Evolutionary conservation across 1,140 invertebrate species (phyloP).

Genomic region (Babylonia areolata): DNA sequence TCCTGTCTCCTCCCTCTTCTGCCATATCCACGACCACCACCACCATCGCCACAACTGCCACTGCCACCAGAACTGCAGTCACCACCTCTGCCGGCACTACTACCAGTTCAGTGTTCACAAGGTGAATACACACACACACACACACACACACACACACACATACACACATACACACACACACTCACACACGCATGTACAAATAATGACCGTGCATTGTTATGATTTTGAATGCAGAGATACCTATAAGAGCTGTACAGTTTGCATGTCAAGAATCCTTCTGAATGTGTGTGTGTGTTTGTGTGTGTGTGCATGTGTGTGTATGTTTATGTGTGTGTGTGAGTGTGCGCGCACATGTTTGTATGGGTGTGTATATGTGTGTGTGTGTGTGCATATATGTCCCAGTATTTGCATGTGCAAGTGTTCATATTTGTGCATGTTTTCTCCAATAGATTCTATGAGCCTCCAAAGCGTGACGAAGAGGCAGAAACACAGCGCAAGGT

Average conservation of each 20-base stretch:
- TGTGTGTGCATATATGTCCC: neutral
- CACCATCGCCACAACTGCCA: slow-evolving; percentile 41
- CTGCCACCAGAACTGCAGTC: no score
- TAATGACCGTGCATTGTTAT: no score
- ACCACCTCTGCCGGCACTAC: slow-evolving; percentile 53
- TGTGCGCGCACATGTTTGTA: neutral
- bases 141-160: no score
- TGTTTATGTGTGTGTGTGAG: neutral
- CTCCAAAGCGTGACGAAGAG: slow-evolving; percentile 81
- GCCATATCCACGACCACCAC: slow-evolving; percentile 46
- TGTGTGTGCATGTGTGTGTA: neutral
- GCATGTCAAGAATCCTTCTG: slow-evolving; percentile 23
- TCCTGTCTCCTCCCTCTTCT: no score
- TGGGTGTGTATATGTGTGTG: neutral
- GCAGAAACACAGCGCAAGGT: slow-evolving; percentile 97
- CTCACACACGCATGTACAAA: no score
- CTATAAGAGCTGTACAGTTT: no score
- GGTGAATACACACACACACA: no score
- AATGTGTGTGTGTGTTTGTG: neutral
- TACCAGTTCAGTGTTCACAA: slow-evolving; percentile 58
- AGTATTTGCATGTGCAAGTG: no score
- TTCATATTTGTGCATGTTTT: no score
- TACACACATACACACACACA: no score
- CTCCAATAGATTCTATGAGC: slow-evolving; percentile 62
- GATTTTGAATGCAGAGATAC: no score